Evolutionary conservation across 2,113 vertebrate genomes (phyloP), one percentile per base, ranked within the genome.

Genomic region (Centropristis striata): DNA sequence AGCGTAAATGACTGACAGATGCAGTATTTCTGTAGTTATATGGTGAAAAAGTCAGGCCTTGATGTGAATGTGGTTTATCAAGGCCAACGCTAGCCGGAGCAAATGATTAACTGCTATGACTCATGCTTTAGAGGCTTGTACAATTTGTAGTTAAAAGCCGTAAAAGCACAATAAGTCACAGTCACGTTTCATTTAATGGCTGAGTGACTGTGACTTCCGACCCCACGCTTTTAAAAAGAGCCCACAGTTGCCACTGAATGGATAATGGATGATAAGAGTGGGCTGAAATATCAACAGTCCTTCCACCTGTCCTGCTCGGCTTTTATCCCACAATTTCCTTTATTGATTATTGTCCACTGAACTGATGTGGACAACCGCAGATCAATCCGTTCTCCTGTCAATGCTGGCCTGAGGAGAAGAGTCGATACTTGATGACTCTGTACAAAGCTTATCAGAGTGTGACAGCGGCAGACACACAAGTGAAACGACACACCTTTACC

Each of bases 91-190:
- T 72, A 51, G 61, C 68, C 44, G 60, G 41, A 68, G 70, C 67
- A 39, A 85, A 84, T 81, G 68, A 91, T 90, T 77, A 83, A 81
- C 69, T 66, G 79, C 59, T 18, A 18, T 87, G 82, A 85, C 66
- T 85, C 74, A 76, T 41, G 75, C 58, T 77, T 66, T 32, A n/a
- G 50, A 71, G 54, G 57, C 71, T 78, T 46, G 47, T 67, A 50
- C 71, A 84, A 70, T 81, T 82, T 86, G 83, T 51, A 71, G 77
- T 80, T 87, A 80, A 85, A 86, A 72, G 72, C 71, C 12, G 18
- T 71, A 79, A 72, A 87, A 87, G 79, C 73, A 75, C 64, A 83
- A 72, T 84, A 66, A 90, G 80, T 67, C 64, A 85, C 53, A 42
- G 71, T 60, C 49, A 2, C 16, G 8, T 59, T 75, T 78, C 21